Evolutionary conservation across 2,888 invertebrate genomes (phyloP), one percentile per base, ranked within the genome.

Genomic region (Anoplius nigerrimus): DNA sequence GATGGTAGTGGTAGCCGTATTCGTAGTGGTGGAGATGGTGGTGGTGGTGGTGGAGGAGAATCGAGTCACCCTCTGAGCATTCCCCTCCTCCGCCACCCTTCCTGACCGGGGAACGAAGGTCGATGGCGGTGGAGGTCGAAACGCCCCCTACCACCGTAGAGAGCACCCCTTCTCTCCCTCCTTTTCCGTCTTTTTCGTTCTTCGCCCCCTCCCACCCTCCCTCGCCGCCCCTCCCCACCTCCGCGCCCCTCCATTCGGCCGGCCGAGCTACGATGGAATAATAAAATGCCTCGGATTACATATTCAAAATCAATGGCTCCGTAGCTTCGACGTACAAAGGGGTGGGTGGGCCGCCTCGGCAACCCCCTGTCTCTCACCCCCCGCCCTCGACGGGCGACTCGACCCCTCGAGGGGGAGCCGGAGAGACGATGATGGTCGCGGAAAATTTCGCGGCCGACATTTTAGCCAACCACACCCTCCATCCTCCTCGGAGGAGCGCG

Each of bases 241-340:
- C 69, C 20, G 55, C 66, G 72, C 67, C 74, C 74, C 72, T 76
- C 67, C 53, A 34, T 51, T 48, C 43, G 68, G 67, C 64, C 52
- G 53, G 57, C 66, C 79, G 76, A 71, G 75, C 71, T 74, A 85
- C 84, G 82, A 80, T 80, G 82, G 85, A 86, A 87, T 87, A 86
- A 87, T 87, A 86, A 87, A 87, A 87, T 86, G 86, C 86, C 83
- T 80, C 82, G 80, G 85, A 86, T 87, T 87, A 86, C 86, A 86
- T 87, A 86, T 87, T 86, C 86, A 84, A 87, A 87, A 87, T 87
- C 87, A 87, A 87, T 87, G 87, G 86, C 85, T 84, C 76, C 81
- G 70, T 76, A 74, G 78, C 77, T 74, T 76, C 76, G 69, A 71
- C 72, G 80, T 79, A 81, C 78, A 79, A 78, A 80, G 69, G 78